phyloP scores from a whole-genome alignment of 2,888 invertebrate species.

The Eurytoma adleriae region DNA sequence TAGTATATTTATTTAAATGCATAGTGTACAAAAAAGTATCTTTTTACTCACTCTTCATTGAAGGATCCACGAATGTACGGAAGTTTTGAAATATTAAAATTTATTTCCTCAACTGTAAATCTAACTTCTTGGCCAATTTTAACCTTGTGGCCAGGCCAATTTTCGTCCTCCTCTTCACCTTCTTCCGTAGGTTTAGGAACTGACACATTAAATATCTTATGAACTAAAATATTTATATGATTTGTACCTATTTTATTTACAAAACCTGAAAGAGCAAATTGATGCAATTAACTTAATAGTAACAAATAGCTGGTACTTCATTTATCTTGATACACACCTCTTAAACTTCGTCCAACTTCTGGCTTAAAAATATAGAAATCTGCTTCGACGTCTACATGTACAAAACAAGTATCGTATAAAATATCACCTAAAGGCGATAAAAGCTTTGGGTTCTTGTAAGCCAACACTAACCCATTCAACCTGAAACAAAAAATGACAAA shows the following conservation, averaged over 20 bases:
- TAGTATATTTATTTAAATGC: background rate
- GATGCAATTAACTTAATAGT: background rate
- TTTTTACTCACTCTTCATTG: conserved; percentile 75
- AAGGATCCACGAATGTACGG: conserved; percentile 83
- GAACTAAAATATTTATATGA: conserved; percentile 83
- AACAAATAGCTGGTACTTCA: background rate
- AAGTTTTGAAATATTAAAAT: conserved; percentile 78
- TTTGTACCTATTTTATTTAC: conserved; percentile 83
- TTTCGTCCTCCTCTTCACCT: conserved; percentile 74
- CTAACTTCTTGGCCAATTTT: conserved; percentile 80
- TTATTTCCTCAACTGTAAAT: conserved; percentile 80
- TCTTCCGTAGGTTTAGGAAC: conserved; percentile 78
- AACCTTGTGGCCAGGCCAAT: conserved; percentile 80
- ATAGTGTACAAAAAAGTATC: background rate
- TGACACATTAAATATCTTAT: conserved; percentile 84
- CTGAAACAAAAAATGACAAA: conserved; percentile 72
- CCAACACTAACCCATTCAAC: conserved; percentile 82
- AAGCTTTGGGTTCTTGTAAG: conserved; percentile 82
- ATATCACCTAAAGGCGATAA: conserved; percentile 80
- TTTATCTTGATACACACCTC: conserved; percentile 72
- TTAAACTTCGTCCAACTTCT: conserved; percentile 79
- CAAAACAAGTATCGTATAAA: conserved; percentile 80
- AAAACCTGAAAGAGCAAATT: conserved; percentile 73
- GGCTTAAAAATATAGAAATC: conserved; percentile 85
- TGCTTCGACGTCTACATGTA: conserved; percentile 83